Evolutionary conservation across 2,797 vertebrate genomes (phyloP).

Genomic region (Salmo trutta): DNA sequence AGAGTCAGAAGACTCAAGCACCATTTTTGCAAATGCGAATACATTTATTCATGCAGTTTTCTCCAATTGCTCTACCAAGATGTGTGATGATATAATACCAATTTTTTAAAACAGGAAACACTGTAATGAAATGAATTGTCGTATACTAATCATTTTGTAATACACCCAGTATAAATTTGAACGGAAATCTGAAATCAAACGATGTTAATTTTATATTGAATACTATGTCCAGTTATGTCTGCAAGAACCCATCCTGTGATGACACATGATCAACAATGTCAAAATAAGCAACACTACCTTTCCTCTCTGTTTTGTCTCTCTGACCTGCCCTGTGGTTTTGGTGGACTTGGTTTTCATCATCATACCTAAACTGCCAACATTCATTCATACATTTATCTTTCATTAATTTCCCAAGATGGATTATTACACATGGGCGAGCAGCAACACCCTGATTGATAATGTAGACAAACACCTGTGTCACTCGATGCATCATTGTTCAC

Average conservation of each 20-base stretch:
- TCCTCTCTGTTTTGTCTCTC: background rate
- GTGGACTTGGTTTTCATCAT: background rate
- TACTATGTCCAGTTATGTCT: background rate
- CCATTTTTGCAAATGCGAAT: background rate
- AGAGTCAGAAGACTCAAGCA: background rate
- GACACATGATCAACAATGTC: background rate
- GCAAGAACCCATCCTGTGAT: background rate
- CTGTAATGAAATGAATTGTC: background rate
- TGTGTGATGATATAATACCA: background rate
- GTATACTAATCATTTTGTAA: background rate
- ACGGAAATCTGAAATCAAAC: background rate
- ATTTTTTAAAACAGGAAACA: background rate
- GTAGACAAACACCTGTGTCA: background rate
- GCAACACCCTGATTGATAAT: background rate
- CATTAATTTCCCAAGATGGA: background rate
- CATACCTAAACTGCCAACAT: background rate
- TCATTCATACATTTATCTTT: background rate
- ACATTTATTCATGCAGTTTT: background rate
- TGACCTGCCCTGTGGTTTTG: background rate
- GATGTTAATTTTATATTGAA: background rate
- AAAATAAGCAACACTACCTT: background rate
- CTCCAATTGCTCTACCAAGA: no score
- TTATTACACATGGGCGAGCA: background rate
- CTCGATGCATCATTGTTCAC: background rate
- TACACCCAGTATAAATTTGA: background rate